Evolutionary conservation across 2,888 invertebrate genomes (phyloP).

Genomic region (Bruchidius siliquastri): DNA sequence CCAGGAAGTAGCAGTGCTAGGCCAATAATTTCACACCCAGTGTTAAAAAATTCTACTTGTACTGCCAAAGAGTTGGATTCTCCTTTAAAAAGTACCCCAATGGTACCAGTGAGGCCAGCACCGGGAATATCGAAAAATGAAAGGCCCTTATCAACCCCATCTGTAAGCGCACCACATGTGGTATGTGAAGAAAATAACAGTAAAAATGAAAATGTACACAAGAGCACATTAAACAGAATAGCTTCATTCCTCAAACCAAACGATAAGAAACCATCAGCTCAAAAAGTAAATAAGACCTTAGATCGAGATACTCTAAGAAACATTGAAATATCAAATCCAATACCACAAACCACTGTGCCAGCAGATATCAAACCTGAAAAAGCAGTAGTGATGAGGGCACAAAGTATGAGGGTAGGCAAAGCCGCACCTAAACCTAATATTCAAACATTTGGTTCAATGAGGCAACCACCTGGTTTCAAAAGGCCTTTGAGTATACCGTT

Average conservation of each 20-base stretch:
- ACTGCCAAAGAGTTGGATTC: slow-evolving; percentile 69
- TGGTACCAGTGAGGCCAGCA: slow-evolving; percentile 57
- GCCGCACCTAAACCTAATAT: slow-evolving; percentile 52
- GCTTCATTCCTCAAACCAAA: slow-evolving; percentile 69
- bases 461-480: slow-evolving; percentile 60
- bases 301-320: slow-evolving; percentile 70
- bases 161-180: background rate
- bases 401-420: slow-evolving; percentile 66
- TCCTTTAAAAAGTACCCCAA: slow-evolving; percentile 57
- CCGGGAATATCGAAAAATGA: slow-evolving; percentile 52
- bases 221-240: slow-evolving; percentile 63
- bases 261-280: slow-evolving; percentile 52
- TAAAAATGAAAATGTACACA: slow-evolving; percentile 45
- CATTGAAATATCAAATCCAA: slow-evolving; percentile 79
- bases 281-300: slow-evolving; percentile 60
- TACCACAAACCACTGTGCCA: slow-evolving; percentile 64
- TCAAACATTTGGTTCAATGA: slow-evolving; percentile 79
- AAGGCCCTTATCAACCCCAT: background rate
- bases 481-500: slow-evolving; percentile 72
- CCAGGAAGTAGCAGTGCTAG: slow-evolving; percentile 60
- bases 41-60: slow-evolving; percentile 76
- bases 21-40: slow-evolving; percentile 77
- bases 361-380: slow-evolving; percentile 42
- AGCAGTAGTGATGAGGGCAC: slow-evolving; percentile 69
- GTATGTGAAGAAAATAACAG: slow-evolving; percentile 51